A percentile compares a stretch with the other conserved stretches of the same genome.
Conservation (phyloP, 2,888 invertebrate genomes). For the Drosophila mettleri region DNA sequence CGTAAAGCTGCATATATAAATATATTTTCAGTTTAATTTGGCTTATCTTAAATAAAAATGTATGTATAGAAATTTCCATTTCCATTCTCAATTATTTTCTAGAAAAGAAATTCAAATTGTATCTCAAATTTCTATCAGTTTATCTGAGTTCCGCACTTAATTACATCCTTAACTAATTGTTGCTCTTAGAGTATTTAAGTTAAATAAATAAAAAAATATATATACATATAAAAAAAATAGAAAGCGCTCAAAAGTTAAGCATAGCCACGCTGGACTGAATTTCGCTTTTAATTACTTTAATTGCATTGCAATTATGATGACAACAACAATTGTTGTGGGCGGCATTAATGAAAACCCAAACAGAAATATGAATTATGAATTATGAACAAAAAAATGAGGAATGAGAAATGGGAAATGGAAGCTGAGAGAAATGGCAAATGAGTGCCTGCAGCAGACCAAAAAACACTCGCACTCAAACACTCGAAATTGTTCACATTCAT, state of each 20-base stretch:
- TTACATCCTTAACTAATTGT: not conserved
- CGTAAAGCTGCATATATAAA: too few species aligned
- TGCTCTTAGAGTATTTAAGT: not conserved
- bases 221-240: conserved; percentile 4
- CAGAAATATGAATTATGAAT: conserved; percentile 25
- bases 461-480: conserved; percentile 17
- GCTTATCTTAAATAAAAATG: too few species aligned
- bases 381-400: conserved; percentile 18
- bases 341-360: conserved; percentile 30
- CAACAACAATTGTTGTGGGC: conserved; percentile 48
- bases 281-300: conserved; percentile 74
- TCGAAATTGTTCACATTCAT: conserved; percentile 32
- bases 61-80: too few species aligned
- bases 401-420: not conserved
- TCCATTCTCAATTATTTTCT: not conserved
- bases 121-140: not conserved
- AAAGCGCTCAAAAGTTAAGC: conserved; percentile 21
- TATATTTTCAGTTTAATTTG: too few species aligned
- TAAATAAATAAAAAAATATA: not conserved
- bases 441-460: conserved; percentile 1
- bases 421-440: conserved; percentile 2
- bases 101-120: not conserved
- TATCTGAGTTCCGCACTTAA: not conserved
- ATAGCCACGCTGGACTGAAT: conserved; percentile 36
- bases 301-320: conserved; percentile 69